These are phyloP conservation scores for Lapara coniferarum DNA, from an alignment of 2,888 invertebrate genomes.

Conservation along the genomic window DNA sequence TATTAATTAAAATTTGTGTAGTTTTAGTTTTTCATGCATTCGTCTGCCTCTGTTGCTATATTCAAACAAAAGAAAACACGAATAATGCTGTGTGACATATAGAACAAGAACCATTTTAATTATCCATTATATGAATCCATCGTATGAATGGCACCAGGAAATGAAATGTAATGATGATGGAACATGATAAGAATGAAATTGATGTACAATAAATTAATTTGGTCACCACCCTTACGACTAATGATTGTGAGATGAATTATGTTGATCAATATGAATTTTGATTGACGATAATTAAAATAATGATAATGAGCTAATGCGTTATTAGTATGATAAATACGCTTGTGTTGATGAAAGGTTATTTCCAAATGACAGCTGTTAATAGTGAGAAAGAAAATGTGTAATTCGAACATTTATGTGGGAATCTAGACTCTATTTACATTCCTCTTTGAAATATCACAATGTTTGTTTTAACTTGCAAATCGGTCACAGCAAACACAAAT, in stretches of 20 bases:
- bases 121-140: not conserved
- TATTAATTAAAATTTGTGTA: not conserved
- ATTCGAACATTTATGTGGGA: not conserved
- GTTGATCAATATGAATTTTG: not conserved
- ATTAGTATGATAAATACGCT: not conserved
- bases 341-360: not conserved
- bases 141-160: not conserved
- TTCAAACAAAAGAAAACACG: slow-evolving; percentile 2
- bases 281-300: not conserved
- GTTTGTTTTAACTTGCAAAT: not conserved
- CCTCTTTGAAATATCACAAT: slow-evolving; percentile 4
- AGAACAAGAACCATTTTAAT: not conserved
- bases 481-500: too few species aligned
- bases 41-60: slow-evolving; percentile 14
- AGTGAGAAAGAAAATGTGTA: not conserved
- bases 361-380: not conserved
- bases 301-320: not conserved
- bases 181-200: not conserved
- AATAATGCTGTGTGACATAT: not conserved
- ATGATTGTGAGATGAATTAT: not conserved
- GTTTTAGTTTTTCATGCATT: too few species aligned
- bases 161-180: slow-evolving; percentile 3
- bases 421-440: slow-evolving; percentile 5
- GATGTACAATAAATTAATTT: slow-evolving; percentile 21
- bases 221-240: slow-evolving; percentile 5